Evolutionary conservation across 2,888 invertebrate species (phyloP).

Genomic region (Cordylochernes scorpioides): DNA sequence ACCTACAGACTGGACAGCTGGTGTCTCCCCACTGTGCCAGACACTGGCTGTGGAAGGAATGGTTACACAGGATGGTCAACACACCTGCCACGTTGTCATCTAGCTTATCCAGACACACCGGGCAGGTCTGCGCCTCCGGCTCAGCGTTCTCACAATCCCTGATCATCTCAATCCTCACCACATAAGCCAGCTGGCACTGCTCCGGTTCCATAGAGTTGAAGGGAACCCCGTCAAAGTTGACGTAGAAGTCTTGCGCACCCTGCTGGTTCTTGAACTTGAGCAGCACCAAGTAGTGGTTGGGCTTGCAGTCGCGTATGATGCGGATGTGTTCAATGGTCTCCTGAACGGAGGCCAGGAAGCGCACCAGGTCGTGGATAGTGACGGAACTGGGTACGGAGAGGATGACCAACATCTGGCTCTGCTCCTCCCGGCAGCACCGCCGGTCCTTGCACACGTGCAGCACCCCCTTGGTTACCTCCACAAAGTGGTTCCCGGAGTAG

Average conservation of each 20-base stretch:
- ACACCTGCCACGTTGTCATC: slow-evolving; percentile 96
- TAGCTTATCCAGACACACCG: too few species aligned
- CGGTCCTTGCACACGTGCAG: slow-evolving; percentile 91
- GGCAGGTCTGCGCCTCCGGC: too few species aligned
- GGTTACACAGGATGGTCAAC: slow-evolving; percentile 87
- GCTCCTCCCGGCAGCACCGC: too few species aligned
- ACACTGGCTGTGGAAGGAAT: slow-evolving; percentile 87
- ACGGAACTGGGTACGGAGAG: too few species aligned
- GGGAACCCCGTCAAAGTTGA: slow-evolving; percentile 64
- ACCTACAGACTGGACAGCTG: slow-evolving; percentile 89
- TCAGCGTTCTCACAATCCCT: slow-evolving; percentile 37
- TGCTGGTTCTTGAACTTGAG: slow-evolving; percentile 46
- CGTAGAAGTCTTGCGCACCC: slow-evolving; percentile 69
- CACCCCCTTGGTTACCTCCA: slow-evolving; percentile 86
- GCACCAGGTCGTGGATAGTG: too few species aligned
- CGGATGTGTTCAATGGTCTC: slow-evolving; percentile 64
- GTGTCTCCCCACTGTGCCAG: slow-evolving; percentile 86
- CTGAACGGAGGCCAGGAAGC: too few species aligned
- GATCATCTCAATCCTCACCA: slow-evolving; percentile 64
- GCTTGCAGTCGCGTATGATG: slow-evolving; percentile 55
- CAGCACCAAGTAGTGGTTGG: slow-evolving; percentile 92
- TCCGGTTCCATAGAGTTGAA: slow-evolving; percentile 78
- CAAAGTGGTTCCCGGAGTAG: slow-evolving; percentile 84
- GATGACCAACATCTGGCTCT: too few species aligned
- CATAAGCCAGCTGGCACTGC: slow-evolving; percentile 79